These are phyloP conservation scores for Platyscapa corneri DNA, from an alignment of 1,140 invertebrate species.

Conservation along the genomic window DNA sequence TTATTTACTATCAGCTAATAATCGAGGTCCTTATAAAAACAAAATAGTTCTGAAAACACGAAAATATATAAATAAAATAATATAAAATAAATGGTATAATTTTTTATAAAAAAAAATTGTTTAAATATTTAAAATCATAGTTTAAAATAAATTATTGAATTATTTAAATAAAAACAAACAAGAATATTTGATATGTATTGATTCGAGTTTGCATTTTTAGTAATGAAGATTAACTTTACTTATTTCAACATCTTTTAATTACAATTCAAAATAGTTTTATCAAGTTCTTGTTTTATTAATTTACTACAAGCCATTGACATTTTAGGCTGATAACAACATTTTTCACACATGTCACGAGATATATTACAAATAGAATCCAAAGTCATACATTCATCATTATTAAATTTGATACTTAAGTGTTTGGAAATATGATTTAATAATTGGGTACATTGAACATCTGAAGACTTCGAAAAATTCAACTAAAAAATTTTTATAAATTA, in stretches of 20 bases:
- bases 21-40: constrained; percentile 19
- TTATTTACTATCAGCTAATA: not conserved
- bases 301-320: constrained; percentile 34
- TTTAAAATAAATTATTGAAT: not conserved
- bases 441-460: constrained; percentile 17
- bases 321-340: constrained; percentile 28
- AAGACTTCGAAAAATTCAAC: constrained; percentile 8
- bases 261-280: constrained; percentile 35
- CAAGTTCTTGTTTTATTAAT: constrained; percentile 50
- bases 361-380: not conserved
- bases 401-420: constrained; percentile 22
- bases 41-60: not conserved
- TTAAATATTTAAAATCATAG: not conserved
- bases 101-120: not conserved
- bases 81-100: not conserved
- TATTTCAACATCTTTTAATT: not conserved
- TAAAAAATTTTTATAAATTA: constrained; percentile 29
- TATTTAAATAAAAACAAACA: not conserved
- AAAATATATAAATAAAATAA: not conserved
- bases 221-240: not conserved
- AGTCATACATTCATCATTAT: not conserved
- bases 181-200: constrained; percentile 12
- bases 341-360: not conserved
- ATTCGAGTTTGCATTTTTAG: constrained; percentile 13
- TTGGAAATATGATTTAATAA: constrained; percentile 26